Base-by-base conservation (phyloP, 2,113 vertebrate genomes). In the Chaetodon auriga region DNA sequence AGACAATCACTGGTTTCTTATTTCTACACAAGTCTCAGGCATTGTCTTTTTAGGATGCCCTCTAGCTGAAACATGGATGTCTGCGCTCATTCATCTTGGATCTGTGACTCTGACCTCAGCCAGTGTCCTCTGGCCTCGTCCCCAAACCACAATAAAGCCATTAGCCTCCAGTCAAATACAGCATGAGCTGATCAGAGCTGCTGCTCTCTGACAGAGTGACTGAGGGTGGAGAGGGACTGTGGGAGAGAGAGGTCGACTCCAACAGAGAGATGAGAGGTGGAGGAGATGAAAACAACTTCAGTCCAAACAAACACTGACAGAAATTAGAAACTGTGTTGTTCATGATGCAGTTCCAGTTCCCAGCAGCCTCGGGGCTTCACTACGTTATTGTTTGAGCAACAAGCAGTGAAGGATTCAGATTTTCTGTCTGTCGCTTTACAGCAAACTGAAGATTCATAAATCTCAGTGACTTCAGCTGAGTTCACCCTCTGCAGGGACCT, bases 321-420 rank as follows among this genome's bases (percentile, higher is more conserved):
- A 43, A 65, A 35, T 2, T 21, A 45, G 55, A 76, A 36, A 4
- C 49, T n/a, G 21, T 74, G 58, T 18, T 71, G 43, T 80, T 75
- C 35, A 48, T 58, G 54, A 70, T 75, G 55, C 71, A 62, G 46
- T 64, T 58, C 14, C 46, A 53, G 36, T 15, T 51, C 16, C 30
- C 80, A 54, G 13, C 4, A 68, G 45, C 58, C 73, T 36, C 4
- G 10, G 55, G 68, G 18, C 18, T 74, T 64, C 30, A 51, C 4
- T 6, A 9, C 53, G 66, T 64, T 66, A n/a, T 64, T 86, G 65
- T 57, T 75, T 75, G 41, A 79, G 61, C 54, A 36, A 66, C 62
- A 55, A 65, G 43, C 65, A 43, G 30, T 68, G 30, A 15, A 36
- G 49, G 9, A 58, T 35, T 80, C 14, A 9, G 68, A 70, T 64